Base-by-base conservation (phyloP, 2,888 invertebrate genomes). In the Dryobota labecula region DNA sequence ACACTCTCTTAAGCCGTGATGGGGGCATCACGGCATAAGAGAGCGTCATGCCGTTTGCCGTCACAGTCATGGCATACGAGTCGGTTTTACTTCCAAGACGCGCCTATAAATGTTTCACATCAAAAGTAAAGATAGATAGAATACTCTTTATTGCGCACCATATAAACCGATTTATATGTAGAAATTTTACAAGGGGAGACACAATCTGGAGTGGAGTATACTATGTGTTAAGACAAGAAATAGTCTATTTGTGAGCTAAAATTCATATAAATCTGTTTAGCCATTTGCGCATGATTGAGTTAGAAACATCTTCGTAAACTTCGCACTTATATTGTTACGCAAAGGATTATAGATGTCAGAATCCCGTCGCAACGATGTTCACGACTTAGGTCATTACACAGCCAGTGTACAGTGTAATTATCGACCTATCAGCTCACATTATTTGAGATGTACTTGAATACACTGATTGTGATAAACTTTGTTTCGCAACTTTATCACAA, bases 381-480 rank as follows among this genome's bases (percentile, higher is more conserved):
- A 67, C n/a, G 11, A 36, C 13, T 33, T 53, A 36, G 24, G 3
- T 58, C 3, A 15, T 24, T 18, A 43, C 6, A 24, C n/a, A 43
- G 4, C 3, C 27, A 54, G 15, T 54, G 18, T 30, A 43, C 2
- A 69, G 38, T 9, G 38, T 38, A 27, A 66, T 33, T 38, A 54
- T 41, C 60, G 27, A 38, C 47, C 24, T 65, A 65, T 53, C 27
- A 43, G n/a, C 41, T 38, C 41, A 45, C 38, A 54, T 73, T 49
- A 54, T 73, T 49, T 43, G 8, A 61, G 45, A 57, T 65, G n/a
- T 41, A 47, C 20, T 53, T 36, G 45, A 13, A 11, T n/a, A 36
- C 36, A 71, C 8, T 33, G 36, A 62, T 47, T 38, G 15, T 41
- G 11, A 36, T 76, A 53, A 69, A 54, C 20, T 45, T 30, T 43